Conservation (phyloP, 1,140 invertebrate genomes). For the Eumaeus atala region DNA sequence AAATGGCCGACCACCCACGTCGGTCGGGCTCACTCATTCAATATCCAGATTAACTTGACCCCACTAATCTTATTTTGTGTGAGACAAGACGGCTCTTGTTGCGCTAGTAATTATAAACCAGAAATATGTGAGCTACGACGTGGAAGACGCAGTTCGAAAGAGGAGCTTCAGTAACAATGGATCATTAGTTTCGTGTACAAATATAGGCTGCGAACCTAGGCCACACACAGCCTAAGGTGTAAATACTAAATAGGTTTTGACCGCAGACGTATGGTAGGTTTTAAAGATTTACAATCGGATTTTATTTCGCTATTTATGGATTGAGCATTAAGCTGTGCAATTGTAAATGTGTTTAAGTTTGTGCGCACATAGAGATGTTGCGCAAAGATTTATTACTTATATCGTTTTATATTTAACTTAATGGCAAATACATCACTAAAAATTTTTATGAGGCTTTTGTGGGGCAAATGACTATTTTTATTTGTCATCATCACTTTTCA, state of each 20-base stretch:
- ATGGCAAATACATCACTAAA: too few relatives aligned
- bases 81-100: conserved; percentile 20
- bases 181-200: conserved; percentile 32
- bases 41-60: conserved; percentile 29
- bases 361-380: too few relatives aligned
- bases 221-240: conserved; percentile 33
- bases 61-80: conserved; percentile 16
- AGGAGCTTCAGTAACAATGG: conserved; percentile 20
- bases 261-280: conserved; percentile 20
- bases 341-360: too few relatives aligned
- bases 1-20: conserved; percentile 55
- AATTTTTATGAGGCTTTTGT: too few relatives aligned
- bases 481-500: too few relatives aligned
- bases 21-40: conserved; percentile 27
- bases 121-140: conserved; percentile 14
- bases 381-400: too few relatives aligned
- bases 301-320: conserved; percentile 4
- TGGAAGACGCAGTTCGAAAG: conserved; percentile 1
- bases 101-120: conserved; percentile 21
- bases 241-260: conserved; percentile 39
- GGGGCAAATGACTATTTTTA: too few relatives aligned
- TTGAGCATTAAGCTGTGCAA: not conserved
- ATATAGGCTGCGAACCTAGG: conserved; percentile 30
- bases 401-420: too few relatives aligned
- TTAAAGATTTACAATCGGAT: conserved; percentile 5